Evolutionary conservation across 2,113 vertebrate genomes (phyloP), one percentile per base, ranked within the genome.

Genomic region (Elgaria multicarinata): DNA sequence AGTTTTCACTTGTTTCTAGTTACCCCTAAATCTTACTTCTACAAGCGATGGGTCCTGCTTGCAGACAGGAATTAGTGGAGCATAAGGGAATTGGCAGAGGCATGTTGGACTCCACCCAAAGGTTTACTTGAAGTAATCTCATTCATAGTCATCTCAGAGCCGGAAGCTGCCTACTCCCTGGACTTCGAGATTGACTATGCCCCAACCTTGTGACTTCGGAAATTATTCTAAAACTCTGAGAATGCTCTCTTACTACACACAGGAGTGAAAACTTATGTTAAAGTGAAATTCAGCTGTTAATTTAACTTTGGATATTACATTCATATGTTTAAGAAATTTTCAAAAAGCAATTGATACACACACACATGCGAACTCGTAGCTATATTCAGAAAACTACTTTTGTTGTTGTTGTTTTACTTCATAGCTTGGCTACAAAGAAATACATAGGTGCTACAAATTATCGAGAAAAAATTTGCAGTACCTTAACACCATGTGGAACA

Each of bases 361-460:
- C 46, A 50, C 46, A 50, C 55, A 58, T 14, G 18, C 16, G 55
- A 58, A 58, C 2, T 18, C 88, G 85, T 74, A 93, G 42, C 6
- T 90, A 2, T 24, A 44, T 90, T 91, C 69, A 93, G 85, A 90
- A 50, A 36, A 16, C 28, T 39, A 58, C 55, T 13, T 58, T 58
- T 14, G n/a, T n/a, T n/a, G n/a, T 62, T 80, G 62, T 93, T 2
- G 88, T 93, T 31, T 89, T 87, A 92, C 6, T 93, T 92, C 97
- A 97, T 91, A 98, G 99, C 91, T 93, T 98, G 93, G 98, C 97
- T 36, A 95, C 98, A 36, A 99, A 98, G 95, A 99, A 98, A 93
- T 99, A 98, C 91, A 97, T 97, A 8, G 99, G 99, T 87, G 98
- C 98, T 83, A 99, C 98, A 85, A 99, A 99, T 95, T 98, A 99